Base-by-base conservation (phyloP, 2,888 invertebrate genomes). In the Griposia aprilina region DNA sequence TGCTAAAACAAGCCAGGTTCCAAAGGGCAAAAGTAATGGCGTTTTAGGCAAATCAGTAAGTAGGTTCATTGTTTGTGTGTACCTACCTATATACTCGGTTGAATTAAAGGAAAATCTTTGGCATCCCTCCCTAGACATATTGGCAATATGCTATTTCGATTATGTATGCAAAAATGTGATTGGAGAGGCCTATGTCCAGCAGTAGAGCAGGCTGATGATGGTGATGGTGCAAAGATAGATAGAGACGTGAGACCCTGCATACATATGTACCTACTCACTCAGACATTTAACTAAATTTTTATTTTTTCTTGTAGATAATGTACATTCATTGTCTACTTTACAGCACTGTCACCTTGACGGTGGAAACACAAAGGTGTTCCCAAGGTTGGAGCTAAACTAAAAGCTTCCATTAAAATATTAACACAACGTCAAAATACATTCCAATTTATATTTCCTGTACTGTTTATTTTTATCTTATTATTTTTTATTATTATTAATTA, bases 321-420 rank as follows among this genome's bases (percentile, higher is more conserved):
- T 50, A 3, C 36, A 20, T 67, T 36, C 20, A 36, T n/a, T 50
- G 10, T 10, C n/a, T 20, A 71, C 55, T 65, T 50, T 57, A 73
- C n/a, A 73, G 6, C 50, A 70, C 17, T 7, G 17, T 55, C 48
- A 48, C 8, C 45, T 48, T 65, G 36, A 26, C 26, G 36, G 23
- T 57, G 26, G 26, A 17, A 65, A 59, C 17, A 26, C 10, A 76
- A 20, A 60, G 26, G 8, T 26, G 17, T 65, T 36, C 23, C n/a
- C 48, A 41, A 78, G 30, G 52, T 52, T 52, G 15, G 8, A 45
- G 30, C 30, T 36, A 45, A 48, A 62, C 45, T 45, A 20, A 60
- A 10, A 26, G 20, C n/a, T 17, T 78, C 26, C 23, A 55, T 79
- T 45, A 50, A 26, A 74, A 45, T 57, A 74, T 23, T n/a, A 36